Percentiles rank a stretch among this genome's conserved stretches.
phyloP scores from a whole-genome alignment of 92 coral and sea anemone species.

The Umimayanthus kanabou region DNA sequence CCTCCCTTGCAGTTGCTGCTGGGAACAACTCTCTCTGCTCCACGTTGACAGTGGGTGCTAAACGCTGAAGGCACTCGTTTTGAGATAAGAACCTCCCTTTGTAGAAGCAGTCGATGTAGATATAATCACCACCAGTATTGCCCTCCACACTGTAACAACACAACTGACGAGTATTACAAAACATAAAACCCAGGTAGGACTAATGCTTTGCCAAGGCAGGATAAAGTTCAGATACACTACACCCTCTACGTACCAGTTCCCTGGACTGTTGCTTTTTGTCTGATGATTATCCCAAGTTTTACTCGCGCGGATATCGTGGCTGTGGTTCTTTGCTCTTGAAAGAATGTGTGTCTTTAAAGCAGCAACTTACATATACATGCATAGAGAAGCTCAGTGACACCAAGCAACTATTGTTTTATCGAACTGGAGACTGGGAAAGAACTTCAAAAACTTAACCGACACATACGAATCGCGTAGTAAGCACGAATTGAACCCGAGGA shows the following conservation, averaged over 20 bases:
- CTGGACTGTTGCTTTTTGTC: too few relatives aligned
- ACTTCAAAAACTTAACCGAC: not conserved
- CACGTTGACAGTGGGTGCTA: slow-evolving; percentile 26
- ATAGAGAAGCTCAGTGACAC: too few relatives aligned
- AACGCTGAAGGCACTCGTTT: slow-evolving; percentile 54
- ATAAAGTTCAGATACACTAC: too few relatives aligned
- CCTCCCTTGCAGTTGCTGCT: slow-evolving; percentile 77
- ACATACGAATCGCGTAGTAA: not conserved
- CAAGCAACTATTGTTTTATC: too few relatives aligned
- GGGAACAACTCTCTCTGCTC: slow-evolving; percentile 33
- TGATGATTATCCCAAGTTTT: too few relatives aligned
- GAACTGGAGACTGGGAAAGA: not conserved
- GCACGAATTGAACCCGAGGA: not conserved
- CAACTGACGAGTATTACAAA: not conserved
- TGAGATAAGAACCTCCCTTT: slow-evolving; percentile 69
- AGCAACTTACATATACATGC: too few relatives aligned
- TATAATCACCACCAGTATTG: slow-evolving; percentile 36
- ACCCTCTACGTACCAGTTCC: too few relatives aligned
- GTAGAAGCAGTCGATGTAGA: slow-evolving; percentile 82
- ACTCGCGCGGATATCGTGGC: too few relatives aligned
- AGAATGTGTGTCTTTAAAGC: too few relatives aligned
- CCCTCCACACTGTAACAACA: slow-evolving; percentile 43
- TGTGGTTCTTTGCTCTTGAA: too few relatives aligned
- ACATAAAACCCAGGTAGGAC: not conserved
- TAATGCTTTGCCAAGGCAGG: too few relatives aligned